A percentile compares a stretch with the other conserved stretches of the same genome.
phyloP scores from a whole-genome alignment of 1,140 invertebrate species.

The Drosophila nebulosa region DNA sequence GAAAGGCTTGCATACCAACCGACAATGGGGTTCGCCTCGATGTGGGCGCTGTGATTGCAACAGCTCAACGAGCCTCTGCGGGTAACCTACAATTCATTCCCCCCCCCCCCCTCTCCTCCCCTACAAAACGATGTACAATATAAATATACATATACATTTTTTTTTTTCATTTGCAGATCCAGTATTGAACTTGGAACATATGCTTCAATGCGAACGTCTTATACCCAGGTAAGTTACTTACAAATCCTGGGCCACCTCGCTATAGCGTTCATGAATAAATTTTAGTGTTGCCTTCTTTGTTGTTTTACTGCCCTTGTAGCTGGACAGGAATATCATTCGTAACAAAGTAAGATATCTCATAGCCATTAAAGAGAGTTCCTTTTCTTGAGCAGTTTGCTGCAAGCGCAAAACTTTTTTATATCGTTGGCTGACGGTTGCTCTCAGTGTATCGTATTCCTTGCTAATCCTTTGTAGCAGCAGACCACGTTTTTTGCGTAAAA shows the following conservation, averaged over 20 bases:
- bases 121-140: too few relatives aligned
- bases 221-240: constrained; percentile 60
- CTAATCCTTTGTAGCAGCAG: constrained; percentile 12
- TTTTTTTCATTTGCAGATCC: constrained; percentile 59
- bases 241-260: constrained; percentile 1
- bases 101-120: too few relatives aligned
- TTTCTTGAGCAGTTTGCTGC: constrained; percentile 20
- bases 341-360: constrained; percentile 26
- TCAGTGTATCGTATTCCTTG: constrained; percentile 25
- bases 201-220: constrained; percentile 66
- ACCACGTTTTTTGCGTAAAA: not conserved
- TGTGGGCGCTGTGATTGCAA: constrained; percentile 33
- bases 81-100: constrained; percentile 27
- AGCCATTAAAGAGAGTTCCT: constrained; percentile 23
- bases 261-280: constrained; percentile 29
- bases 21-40: constrained; percentile 69
- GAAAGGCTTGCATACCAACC: constrained; percentile 40
- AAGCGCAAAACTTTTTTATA: not conserved
- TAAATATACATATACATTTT: not conserved
- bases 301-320: constrained; percentile 20
- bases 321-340: constrained; percentile 28
- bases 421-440: not conserved
- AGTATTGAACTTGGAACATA: constrained; percentile 67
- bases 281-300: constrained; percentile 1
- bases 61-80: constrained; percentile 58